Base-by-base conservation (phyloP, 2,888 invertebrate genomes). In the Charanyca ferruginea region DNA sequence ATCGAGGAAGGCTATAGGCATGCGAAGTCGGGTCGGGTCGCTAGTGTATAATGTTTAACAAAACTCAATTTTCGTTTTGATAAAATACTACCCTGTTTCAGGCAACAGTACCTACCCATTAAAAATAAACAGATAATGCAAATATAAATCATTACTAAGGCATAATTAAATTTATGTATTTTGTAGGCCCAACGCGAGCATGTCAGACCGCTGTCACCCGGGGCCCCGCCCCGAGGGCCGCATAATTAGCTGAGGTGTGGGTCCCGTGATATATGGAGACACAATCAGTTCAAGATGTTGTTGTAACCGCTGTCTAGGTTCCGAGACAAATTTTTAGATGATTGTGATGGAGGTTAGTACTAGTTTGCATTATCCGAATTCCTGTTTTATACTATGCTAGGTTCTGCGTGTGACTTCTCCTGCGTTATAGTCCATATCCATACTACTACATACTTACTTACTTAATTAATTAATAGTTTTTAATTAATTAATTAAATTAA, bases 211-310 rank as follows among this genome's bases (percentile, higher is more conserved):
- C 63, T 54, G 67, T 80, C 79, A 79, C 49, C 42, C 45, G 20
- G 25, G 23, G 60, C 20, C 53, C 63, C 58, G 68, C 44, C 22
- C 38, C 47, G n/a, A n/a, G 63, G 57, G 66, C 60, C 66, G 66
- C 70, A 73, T 71, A 79, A 79, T 79, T 79, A 79, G 77, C 62
- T 16, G 53, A 76, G 73, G 80, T 73, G 77, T 45, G 64, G 38
- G 28, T 11, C 49, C 48, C 28, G 55, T 73, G 66, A 75, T 73
- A 78, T 75, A 75, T 78, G 66, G 66, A 35, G 57, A 62, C 77
- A 55, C 32, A 59, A 72, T 73, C 73, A 58, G 54, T 58, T 48
- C 59, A 59, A 73, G 72, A 77, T 62, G 77, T 59, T 71, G 66
- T 66, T 47, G 4, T 23, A 57, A 51, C 68, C 58, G 47, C 48